Conservation (phyloP, 2,797 vertebrate species). For the Adrianichthys oophorus region DNA sequence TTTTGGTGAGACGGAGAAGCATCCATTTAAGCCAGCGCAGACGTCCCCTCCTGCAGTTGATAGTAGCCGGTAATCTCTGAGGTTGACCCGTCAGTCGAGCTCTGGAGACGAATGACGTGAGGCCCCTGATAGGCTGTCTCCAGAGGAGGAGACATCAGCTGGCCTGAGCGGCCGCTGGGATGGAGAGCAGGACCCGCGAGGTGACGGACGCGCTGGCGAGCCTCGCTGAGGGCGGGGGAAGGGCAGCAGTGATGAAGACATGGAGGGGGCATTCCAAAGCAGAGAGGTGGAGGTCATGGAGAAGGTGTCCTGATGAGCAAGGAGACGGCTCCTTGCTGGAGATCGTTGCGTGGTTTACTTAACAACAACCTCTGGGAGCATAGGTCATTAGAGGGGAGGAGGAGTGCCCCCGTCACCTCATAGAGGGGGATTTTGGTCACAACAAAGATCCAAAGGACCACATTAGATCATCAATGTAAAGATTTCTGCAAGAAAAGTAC, state of each 20-base stretch:
- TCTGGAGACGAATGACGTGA: constrained; percentile 76
- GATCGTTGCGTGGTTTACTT: constrained; percentile 79
- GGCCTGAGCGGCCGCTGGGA: constrained; percentile 51
- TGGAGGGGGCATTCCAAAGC: constrained; percentile 57
- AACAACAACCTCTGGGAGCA: constrained; percentile 82
- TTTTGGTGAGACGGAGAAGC: constrained; percentile 63
- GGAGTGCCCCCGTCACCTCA: constrained; percentile 15
- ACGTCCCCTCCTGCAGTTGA: constrained; percentile 42
- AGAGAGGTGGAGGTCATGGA: constrained; percentile 47
- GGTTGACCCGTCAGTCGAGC: constrained; percentile 68
- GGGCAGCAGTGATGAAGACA: constrained; percentile 17
- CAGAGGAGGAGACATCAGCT: constrained; percentile 63
- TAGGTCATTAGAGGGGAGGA: constrained; percentile 66
- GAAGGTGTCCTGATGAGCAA: constrained; percentile 61
- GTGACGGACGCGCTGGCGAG: constrained; percentile 40
- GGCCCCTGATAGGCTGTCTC: constrained; percentile 77
- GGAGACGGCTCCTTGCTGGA: constrained; percentile 71
- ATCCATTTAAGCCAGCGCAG: constrained; percentile 60
- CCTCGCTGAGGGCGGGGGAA: constrained; percentile 1
- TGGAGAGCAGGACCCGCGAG: constrained; percentile 57
- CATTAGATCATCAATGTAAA: neutral
- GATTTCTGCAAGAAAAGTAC: no score
- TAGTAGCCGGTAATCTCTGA: constrained; percentile 71
- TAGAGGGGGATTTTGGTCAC: constrained; percentile 22
- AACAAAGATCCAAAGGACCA: constrained; percentile 18